Evolutionary conservation across 1,140 invertebrate genomes (phyloP).

Genomic region (Heterodera schachtii): DNA sequence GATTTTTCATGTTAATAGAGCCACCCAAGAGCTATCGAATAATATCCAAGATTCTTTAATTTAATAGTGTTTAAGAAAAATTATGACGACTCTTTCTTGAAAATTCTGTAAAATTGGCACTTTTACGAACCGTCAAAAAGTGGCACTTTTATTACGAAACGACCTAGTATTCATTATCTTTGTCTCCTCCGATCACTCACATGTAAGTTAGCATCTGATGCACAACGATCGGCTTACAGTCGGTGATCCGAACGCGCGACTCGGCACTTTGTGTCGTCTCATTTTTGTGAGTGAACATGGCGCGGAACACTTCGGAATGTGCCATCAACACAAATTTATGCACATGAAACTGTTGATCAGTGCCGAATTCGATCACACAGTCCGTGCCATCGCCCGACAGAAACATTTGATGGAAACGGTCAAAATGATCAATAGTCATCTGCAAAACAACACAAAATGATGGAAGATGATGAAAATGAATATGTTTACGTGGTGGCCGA

Average conservation of each 20-base stretch:
- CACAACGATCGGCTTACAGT: conserved; percentile 49
- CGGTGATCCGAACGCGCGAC: conserved; percentile 43
- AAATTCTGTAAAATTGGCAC: no score
- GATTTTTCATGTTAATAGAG: no score
- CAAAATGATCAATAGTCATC: conserved; percentile 50
- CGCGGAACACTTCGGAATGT: conserved; percentile 63
- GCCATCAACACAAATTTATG: conserved; percentile 62
- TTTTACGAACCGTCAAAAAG: no score
- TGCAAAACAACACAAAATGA: conserved; percentile 24
- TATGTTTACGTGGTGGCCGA: conserved; percentile 5
- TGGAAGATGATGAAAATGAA: background rate
- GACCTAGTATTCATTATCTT: no score
- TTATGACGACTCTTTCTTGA: no score
- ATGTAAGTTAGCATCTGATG: conserved; percentile 62
- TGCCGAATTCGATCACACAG: conserved; percentile 50
- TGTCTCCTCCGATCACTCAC: conserved; percentile 29
- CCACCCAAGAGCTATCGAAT: no score
- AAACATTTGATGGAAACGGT: conserved; percentile 43
- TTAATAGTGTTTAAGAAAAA: no score
- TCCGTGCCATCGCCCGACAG: conserved; percentile 51
- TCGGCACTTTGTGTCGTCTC: conserved; percentile 53
- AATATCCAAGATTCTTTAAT: no score
- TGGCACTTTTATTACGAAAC: no score
- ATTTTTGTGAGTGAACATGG: conserved; percentile 57
- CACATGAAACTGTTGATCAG: conserved; percentile 42